These are phyloP conservation scores for Dromiciops gliroides DNA, from an alignment of 2,113 vertebrate species.

Conservation along the genomic window DNA sequence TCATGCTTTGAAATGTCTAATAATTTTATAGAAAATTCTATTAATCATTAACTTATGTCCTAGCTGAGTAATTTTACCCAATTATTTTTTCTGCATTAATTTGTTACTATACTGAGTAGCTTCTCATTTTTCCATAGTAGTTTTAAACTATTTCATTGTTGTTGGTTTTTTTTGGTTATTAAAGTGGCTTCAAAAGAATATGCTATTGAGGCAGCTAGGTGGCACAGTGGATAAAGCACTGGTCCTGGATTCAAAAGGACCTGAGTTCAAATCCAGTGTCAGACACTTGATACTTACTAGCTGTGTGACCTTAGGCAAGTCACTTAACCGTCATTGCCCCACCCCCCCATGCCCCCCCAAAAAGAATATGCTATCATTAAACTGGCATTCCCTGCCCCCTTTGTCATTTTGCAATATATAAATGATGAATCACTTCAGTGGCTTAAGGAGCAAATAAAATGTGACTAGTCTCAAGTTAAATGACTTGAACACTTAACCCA, in stretches of 20 bases:
- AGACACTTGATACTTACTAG: too few relatives aligned
- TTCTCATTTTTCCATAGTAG: background rate
- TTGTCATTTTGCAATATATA: background rate
- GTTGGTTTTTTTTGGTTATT: slow-evolving; percentile 45
- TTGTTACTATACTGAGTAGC: background rate
- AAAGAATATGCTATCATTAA: slow-evolving; percentile 19
- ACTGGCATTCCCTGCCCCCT: background rate
- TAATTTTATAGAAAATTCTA: slow-evolving; percentile 69
- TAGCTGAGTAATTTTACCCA: slow-evolving; percentile 7
- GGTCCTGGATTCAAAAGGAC: too few relatives aligned
- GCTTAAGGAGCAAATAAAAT: background rate
- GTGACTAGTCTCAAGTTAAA: slow-evolving; percentile 60
- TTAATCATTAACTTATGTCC: slow-evolving; percentile 70
- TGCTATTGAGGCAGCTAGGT: too few relatives aligned
- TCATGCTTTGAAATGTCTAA: slow-evolving; percentile 59
- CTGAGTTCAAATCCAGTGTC: too few relatives aligned
- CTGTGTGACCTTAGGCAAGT: too few relatives aligned
- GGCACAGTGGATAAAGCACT: too few relatives aligned
- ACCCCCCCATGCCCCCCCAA: too few relatives aligned
- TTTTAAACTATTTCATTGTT: slow-evolving; percentile 23
- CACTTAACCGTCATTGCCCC: too few relatives aligned
- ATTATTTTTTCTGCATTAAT: background rate
- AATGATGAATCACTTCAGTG: background rate
- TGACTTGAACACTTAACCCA: slow-evolving; percentile 36
- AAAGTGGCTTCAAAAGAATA: slow-evolving; percentile 27